Evolutionary conservation across 1,140 invertebrate genomes (phyloP).

Genomic region (Lepidotrigona ventralis): DNA sequence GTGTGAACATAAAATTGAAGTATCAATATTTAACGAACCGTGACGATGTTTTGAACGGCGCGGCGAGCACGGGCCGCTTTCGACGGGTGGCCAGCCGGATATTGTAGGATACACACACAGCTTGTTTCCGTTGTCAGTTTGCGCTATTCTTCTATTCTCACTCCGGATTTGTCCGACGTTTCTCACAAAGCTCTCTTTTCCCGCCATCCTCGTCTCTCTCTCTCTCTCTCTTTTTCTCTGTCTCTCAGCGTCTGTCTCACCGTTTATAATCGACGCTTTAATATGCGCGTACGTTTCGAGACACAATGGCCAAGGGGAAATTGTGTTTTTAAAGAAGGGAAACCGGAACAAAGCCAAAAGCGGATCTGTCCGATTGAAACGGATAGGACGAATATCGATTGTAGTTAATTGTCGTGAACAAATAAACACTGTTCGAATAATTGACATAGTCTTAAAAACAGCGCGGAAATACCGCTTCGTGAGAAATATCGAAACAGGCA

Average conservation of each 20-base stretch:
- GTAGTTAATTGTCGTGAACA: background rate
- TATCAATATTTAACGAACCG: slow-evolving; percentile 57
- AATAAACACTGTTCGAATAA: slow-evolving; percentile 7
- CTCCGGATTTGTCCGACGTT: slow-evolving; percentile 6
- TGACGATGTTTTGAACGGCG: slow-evolving; percentile 21
- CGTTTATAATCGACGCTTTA: slow-evolving; percentile 31
- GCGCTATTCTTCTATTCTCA: slow-evolving; percentile 21
- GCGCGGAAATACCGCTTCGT: no score
- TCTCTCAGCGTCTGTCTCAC: background rate
- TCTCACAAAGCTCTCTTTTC: background rate
- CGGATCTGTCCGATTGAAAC: background rate
- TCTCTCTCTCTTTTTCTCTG: background rate
- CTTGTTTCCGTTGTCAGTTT: slow-evolving; percentile 49
- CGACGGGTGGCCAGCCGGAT: slow-evolving; percentile 44
- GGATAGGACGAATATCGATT: slow-evolving; percentile 6
- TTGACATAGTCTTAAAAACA: background rate
- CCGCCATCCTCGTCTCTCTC: background rate
- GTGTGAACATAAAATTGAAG: slow-evolving; percentile 40
- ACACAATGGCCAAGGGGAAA: slow-evolving; percentile 25
- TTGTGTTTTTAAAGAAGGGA: background rate
- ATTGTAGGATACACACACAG: slow-evolving; percentile 39
- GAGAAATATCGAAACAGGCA: background rate
- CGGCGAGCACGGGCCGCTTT: slow-evolving; percentile 3
- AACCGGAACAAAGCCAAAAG: no score
- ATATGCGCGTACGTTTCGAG: background rate